Evolutionary conservation across 2,113 vertebrate species (phyloP).

Genomic region (zebrafish (Danio rerio)): GRCz12tu NC_133196.1:44151501-44152000

Average conservation of each 20-base stretch:
- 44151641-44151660: slow-evolving; percentile 61
- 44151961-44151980: too few relatives aligned
- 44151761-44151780: slow-evolving; percentile 14
- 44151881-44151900: neutral
- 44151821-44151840: slow-evolving; percentile 1
- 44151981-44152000: too few relatives aligned
- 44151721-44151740: slow-evolving; percentile 48
- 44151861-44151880: slow-evolving; percentile 18
- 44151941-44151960: neutral
- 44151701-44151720: slow-evolving; percentile 52
- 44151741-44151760: neutral
- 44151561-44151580: slow-evolving; percentile 51
- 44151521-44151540: slow-evolving; percentile 51
- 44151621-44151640: slow-evolving; percentile 63
- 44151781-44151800: slow-evolving; percentile 2
- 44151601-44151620: slow-evolving; percentile 76
- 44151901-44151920: neutral
- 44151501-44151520: slow-evolving; percentile 23
- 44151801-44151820: slow-evolving; percentile 23
- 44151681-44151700: slow-evolving; percentile 63
- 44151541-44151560: slow-evolving; percentile 53
- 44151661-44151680: slow-evolving; percentile 63
- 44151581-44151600: slow-evolving; percentile 56
- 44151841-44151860: neutral
- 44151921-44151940: neutral